These are phyloP conservation scores for Drosophila grimshawi DNA, from an alignment of 1,140 invertebrate genomes.

Conservation along the genomic window DNA sequence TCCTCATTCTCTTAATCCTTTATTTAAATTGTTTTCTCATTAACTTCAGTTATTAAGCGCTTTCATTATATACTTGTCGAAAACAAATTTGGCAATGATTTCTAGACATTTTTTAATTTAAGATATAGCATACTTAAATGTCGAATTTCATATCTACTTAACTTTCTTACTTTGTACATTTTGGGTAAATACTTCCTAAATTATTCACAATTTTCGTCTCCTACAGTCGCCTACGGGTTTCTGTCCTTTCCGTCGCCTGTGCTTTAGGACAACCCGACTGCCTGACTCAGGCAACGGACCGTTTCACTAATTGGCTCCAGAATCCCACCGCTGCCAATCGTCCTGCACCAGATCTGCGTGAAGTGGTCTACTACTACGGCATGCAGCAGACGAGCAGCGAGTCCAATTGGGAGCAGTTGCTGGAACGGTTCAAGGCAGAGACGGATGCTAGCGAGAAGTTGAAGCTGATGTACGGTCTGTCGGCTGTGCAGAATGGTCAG, in stretches of 20 bases:
- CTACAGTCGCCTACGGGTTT: slow-evolving; percentile 86
- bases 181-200: too few species aligned
- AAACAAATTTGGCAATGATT: too few species aligned
- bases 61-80: too few species aligned
- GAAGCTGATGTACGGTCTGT: slow-evolving; percentile 89
- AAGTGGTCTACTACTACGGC: slow-evolving; percentile 89
- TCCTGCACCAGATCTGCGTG: slow-evolving; percentile 91
- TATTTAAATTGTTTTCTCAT: too few species aligned
- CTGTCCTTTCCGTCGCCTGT: slow-evolving; percentile 87
- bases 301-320: slow-evolving; percentile 87
- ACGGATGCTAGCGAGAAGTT: slow-evolving; percentile 90
- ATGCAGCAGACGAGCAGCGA: slow-evolving; percentile 84
- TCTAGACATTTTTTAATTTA: too few species aligned
- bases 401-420: slow-evolving; percentile 90
- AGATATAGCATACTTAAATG: too few species aligned
- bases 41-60: too few species aligned
- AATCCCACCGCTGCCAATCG: slow-evolving; percentile 80
- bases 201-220: not conserved
- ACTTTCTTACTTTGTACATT: not conserved
- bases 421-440: slow-evolving; percentile 89
- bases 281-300: slow-evolving; percentile 85
- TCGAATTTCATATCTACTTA: too few species aligned
- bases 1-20: too few species aligned
- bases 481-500: slow-evolving; percentile 87
- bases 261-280: slow-evolving; percentile 86